Evolutionary conservation across 2,113 vertebrate species (phyloP).

Genomic region (Hemiscyllium ocellatum): DNA sequence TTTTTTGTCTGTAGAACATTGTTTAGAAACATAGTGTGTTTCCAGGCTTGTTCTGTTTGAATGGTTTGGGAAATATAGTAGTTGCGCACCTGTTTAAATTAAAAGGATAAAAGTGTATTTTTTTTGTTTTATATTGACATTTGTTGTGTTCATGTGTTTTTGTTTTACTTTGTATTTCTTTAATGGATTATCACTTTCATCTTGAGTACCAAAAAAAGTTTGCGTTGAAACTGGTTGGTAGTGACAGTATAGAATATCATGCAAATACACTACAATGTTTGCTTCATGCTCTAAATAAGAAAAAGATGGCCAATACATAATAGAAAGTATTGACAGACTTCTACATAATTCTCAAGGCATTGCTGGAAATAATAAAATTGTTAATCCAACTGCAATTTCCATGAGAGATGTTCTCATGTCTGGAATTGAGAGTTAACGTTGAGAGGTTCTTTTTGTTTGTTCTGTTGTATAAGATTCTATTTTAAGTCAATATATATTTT

Average conservation of each 20-base stretch:
- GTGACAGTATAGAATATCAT: too few relatives aligned
- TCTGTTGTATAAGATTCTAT: background rate
- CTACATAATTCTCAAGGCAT: background rate
- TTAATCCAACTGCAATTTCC: background rate
- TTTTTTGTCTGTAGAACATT: background rate
- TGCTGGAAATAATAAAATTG: background rate
- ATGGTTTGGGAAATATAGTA: background rate
- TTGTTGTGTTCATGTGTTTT: background rate
- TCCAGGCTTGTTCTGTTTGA: background rate
- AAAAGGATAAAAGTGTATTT: background rate
- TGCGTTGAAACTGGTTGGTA: background rate
- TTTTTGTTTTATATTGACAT: background rate
- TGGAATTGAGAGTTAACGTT: background rate
- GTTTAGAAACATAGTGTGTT: background rate
- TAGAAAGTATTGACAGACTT: background rate
- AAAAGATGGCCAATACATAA: background rate
- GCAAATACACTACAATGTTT: background rate
- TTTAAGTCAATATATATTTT: background rate
- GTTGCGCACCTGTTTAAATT: background rate
- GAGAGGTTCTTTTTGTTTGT: background rate
- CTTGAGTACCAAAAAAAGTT: background rate
- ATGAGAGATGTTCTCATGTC: background rate
- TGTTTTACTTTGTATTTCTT: background rate
- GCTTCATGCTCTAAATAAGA: background rate
- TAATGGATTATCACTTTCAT: background rate